phyloP scores from a whole-genome alignment of 2,113 vertebrate species.

The Clarias macrocephalus region DNA sequence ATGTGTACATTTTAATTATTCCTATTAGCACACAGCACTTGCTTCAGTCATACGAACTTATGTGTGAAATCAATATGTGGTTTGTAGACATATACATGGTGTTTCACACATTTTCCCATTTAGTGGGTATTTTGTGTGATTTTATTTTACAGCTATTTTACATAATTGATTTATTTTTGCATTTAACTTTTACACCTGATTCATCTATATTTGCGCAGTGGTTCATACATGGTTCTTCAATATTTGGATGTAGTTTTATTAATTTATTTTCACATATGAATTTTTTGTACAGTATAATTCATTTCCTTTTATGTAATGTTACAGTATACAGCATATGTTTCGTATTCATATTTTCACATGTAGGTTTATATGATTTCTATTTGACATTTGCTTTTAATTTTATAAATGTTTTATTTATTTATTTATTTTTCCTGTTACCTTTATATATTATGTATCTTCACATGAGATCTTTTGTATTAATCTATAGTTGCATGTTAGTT shows the following conservation, averaged over 20 bases:
- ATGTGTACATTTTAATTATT: not conserved
- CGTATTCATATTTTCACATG: not conserved
- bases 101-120: not conserved
- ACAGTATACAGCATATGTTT: not conserved
- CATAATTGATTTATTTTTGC: not conserved
- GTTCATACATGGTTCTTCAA: not conserved
- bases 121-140: not conserved
- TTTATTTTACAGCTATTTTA: not conserved
- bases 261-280: no score
- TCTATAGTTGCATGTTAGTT: not conserved
- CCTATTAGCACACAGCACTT: constrained; percentile 57
- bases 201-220: not conserved
- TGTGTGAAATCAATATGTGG: not conserved
- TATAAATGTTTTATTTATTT: not conserved
- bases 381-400: not conserved
- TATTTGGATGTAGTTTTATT: not conserved
- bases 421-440: not conserved
- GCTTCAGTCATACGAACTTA: not conserved
- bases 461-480: not conserved
- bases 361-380: not conserved
- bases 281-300: not conserved
- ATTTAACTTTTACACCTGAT: not conserved
- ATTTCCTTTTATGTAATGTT: not conserved
- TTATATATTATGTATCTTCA: not conserved
- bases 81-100: not conserved